Base-by-base conservation (phyloP, 2,888 invertebrate genomes). In the Ichneumon xanthorius region DNA sequence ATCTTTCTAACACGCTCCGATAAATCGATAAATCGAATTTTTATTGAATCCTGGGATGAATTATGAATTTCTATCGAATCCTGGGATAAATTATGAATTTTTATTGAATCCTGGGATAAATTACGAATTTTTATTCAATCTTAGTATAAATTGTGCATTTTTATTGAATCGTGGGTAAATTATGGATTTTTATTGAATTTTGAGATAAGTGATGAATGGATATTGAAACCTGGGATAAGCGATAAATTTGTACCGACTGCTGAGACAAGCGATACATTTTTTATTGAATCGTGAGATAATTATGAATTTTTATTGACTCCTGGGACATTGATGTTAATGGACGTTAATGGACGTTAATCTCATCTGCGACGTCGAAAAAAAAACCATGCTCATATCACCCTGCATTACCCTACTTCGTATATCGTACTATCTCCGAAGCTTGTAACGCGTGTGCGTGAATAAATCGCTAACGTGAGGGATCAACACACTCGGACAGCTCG, bases 391-490 rank as follows among this genome's bases (percentile, higher is more conserved):
- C 45, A 58, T 22, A 58, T 58, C 58, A 58, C 55, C 19, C 19
- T 22, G 55, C 55, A 22, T 55, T 48, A 48, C 16, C 45, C 19
- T 55, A 55, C 26, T 58, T 26, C 26, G 22, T 14, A 26, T 58
- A 58, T 22, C 58, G 58, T 14, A 26, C 58, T 55, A 55, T 55
- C 55, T 22, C 58, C 58, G 26, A 58, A 58, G 58, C 11, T 26
- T 14, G 26, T 26, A 26, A 14, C 78, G 58, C 72, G 71, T 53
- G 61, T 68, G 61, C 45, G 70, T 73, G 58, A 73, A 78, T 73
- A 63, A 61, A 75, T 68, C 61, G 33, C 37, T 33, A 22, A 61
- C 50, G 30, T 68, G 68, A 68, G 50, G 9, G 58, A 58, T 58
- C 73, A 50, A 37, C 30, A 37, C 48, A 68, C 61, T 61, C 50